phyloP scores from a whole-genome alignment of 2,797 vertebrate species.

The Anguilla pacifica region DNA sequence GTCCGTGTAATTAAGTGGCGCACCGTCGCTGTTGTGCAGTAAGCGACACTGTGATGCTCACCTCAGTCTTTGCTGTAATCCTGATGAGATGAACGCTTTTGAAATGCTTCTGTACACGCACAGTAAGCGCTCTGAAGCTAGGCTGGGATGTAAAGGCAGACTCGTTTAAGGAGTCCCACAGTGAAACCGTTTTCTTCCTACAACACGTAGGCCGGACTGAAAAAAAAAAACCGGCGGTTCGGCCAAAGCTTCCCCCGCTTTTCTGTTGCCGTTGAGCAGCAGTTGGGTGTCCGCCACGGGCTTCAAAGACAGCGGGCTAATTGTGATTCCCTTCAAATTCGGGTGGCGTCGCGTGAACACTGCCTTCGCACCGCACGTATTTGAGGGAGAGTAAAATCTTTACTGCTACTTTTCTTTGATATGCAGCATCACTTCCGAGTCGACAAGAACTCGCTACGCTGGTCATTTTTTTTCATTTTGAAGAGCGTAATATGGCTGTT shows the following conservation, averaged over 20 bases:
- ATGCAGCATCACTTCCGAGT: background rate
- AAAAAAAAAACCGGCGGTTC: background rate
- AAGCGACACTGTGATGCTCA: background rate
- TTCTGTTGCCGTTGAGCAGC: background rate
- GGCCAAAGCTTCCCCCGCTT: background rate
- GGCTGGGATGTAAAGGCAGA: too few species aligned
- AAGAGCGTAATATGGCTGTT: background rate
- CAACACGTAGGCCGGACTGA: background rate
- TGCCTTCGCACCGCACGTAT: background rate
- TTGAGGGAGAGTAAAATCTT: background rate
- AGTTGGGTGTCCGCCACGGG: background rate
- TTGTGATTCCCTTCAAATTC: background rate
- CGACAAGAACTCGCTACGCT: background rate
- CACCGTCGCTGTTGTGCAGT: background rate
- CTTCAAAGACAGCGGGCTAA: background rate
- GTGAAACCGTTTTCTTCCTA: background rate
- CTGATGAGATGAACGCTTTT: background rate
- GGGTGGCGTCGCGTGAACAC: background rate
- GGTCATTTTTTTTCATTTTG: background rate
- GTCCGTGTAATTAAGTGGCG: background rate
- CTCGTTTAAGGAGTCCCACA: too few species aligned
- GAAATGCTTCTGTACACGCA: too few species aligned
- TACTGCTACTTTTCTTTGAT: background rate
- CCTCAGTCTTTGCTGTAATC: background rate
- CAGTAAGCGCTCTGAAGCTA: too few species aligned